Base-by-base conservation (phyloP, 2,113 vertebrate genomes). In the Lampris incognitus region DNA sequence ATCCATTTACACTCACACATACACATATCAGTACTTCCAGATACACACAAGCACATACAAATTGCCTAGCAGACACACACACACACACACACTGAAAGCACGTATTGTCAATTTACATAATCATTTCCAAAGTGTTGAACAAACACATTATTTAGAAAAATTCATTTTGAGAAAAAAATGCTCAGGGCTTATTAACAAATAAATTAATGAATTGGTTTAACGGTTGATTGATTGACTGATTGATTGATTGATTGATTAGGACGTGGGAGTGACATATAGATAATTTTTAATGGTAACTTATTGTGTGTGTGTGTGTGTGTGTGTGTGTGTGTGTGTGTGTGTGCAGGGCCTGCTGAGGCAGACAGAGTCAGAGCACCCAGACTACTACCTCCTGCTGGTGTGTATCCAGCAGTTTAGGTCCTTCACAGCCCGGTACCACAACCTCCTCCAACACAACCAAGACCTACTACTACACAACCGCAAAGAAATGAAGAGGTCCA, bases 281-380 rank as follows among this genome's bases (percentile, higher is more conserved):
- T 24, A 24, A 24, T 24, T 24, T 24, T 24, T 24, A 24, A 24
- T 24, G 24, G 24, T 24, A 24, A 24, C 24, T 24, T 24, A 24
- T 24, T 69, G 69, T 59, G 44, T n/a, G 6, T 55, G 46, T 61
- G 38, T 52, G 38, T 59, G 41, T 67, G 61, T 69, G 36, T 74
- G 11, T 57, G 49, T 57, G 44, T 54, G 38, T 79, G 37, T 52
- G 49, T 73, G 44, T 83, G 52, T 71, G 49, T 83, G 67, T 77
- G 3, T 65, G 6, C 69, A 98, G 98, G 96, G 95, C 3, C 88
- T 99, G 63, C 88, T 98, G 50, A 96, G 95, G 85, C 97, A 96
- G 91, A 99, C 98, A 0, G 96, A 96, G n/a, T 95, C 96, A 13
- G 96, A 97, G 64, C 98, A 99, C 79, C 98, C 98, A 0, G 98